phyloP scores from a whole-genome alignment of 2,113 vertebrate genomes.

The Hypocryptadius cinnamomeus region DNA sequence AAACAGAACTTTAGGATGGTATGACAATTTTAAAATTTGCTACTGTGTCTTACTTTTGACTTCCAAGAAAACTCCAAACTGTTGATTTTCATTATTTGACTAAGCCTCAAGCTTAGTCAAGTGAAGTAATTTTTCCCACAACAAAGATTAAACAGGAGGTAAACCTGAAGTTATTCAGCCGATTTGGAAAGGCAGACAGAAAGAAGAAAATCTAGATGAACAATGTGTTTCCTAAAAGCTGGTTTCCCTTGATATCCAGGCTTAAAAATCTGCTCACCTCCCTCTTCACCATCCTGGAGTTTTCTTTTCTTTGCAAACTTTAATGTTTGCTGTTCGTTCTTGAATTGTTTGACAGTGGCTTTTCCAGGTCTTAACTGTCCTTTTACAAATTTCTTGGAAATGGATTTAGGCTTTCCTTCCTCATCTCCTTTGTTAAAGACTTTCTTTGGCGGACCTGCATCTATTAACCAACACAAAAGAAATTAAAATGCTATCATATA shows the following conservation, averaged over 20 bases:
- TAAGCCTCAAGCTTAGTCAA: not conserved
- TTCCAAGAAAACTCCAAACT: not conserved
- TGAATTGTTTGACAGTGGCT: conserved; percentile 64
- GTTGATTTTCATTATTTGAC: not conserved
- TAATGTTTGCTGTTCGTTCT: conserved; percentile 58
- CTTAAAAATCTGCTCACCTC: conserved; percentile 51
- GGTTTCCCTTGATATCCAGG: not conserved
- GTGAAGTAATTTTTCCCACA: not conserved
- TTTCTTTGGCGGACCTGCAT: conserved; percentile 39
- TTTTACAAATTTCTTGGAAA: conserved; percentile 65
- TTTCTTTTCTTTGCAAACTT: conserved; percentile 64
- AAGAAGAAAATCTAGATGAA: not conserved
- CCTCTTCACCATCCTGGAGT: conserved; percentile 26
- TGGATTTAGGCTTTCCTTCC: conserved; percentile 33
- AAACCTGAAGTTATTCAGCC: not conserved
- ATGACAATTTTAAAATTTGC: not conserved
- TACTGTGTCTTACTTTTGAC: not conserved
- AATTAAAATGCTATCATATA: not conserved
- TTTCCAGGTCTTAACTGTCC: conserved; percentile 49
- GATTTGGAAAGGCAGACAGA: not conserved
- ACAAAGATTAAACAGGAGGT: not conserved
- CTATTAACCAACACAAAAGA: not conserved
- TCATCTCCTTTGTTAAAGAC: conserved; percentile 23
- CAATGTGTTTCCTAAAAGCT: not conserved
- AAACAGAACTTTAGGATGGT: not conserved